Conservation (phyloP, 2,888 invertebrate genomes). For the Deilephila porcellus region DNA sequence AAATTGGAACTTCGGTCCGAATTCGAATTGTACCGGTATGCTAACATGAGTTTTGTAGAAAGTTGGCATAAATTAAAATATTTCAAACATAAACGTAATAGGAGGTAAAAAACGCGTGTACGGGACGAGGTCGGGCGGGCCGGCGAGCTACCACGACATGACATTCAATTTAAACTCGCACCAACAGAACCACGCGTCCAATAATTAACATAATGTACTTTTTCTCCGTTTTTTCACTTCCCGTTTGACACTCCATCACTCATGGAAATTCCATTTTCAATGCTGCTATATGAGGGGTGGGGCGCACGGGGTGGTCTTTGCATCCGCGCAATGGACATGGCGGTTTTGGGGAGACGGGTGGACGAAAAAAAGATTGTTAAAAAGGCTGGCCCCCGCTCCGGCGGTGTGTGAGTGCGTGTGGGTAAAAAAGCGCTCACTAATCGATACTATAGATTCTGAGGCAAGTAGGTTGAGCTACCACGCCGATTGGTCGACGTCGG, state of each 20-base stretch:
- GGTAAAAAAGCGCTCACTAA: slow-evolving; percentile 82
- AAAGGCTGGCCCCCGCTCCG: slow-evolving; percentile 79
- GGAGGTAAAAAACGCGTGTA: slow-evolving; percentile 55
- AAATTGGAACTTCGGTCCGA: slow-evolving; percentile 41
- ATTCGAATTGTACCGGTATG: slow-evolving; percentile 31
- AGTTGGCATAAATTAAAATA: slow-evolving; percentile 57
- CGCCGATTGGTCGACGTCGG: slow-evolving; percentile 69
- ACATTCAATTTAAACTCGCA: slow-evolving; percentile 83
- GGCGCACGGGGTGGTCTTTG: slow-evolving; percentile 78
- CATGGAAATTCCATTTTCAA: slow-evolving; percentile 85
- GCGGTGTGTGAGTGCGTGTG: slow-evolving; percentile 82
- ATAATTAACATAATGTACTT: slow-evolving; percentile 85
- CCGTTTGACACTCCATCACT: slow-evolving; percentile 85
- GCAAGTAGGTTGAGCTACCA: slow-evolving; percentile 80
- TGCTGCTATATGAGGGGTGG: slow-evolving; percentile 79
- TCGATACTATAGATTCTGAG: slow-evolving; percentile 84
- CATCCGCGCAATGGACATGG: slow-evolving; percentile 83
- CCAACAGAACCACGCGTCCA: slow-evolving; percentile 72
- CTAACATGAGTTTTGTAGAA: slow-evolving; percentile 47
- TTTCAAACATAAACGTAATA: slow-evolving; percentile 45
- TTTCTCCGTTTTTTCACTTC: slow-evolving; percentile 82
- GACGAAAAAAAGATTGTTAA: slow-evolving; percentile 84
- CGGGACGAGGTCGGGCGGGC: slow-evolving; percentile 52
- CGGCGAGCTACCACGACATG: slow-evolving; percentile 65
- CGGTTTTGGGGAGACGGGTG: slow-evolving; percentile 79